Evolutionary conservation across 2,113 vertebrate species (phyloP), one percentile per base, ranked within the genome.

Genomic region (Albula goreensis): DNA sequence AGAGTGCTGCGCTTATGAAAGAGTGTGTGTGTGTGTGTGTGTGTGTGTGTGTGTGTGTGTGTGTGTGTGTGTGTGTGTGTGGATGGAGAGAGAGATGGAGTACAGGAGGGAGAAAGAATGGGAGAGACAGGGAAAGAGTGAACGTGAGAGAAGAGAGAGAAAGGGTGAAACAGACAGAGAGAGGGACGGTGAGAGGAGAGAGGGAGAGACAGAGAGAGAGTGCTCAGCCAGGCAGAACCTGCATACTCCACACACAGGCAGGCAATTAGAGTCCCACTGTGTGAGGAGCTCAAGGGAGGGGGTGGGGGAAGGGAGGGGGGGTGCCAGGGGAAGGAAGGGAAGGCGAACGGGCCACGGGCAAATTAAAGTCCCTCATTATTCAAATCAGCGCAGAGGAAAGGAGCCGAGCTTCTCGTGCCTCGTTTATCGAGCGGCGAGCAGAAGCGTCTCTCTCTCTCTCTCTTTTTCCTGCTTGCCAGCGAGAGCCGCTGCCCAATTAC

Each of bases 331-430:
- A 5, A 13, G 60, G n/a, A 11, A 15, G 15, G 51, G 77, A 11
- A 10, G 25, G 50, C 10, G 79, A 85, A 84, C 51, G 82, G 70
- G 85, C 80, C 83, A 70, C 87, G 19, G 60, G 50, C 82, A 89
- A 89, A 91, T 92, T 90, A 90, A 89, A 89, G 85, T 88, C 88
- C 86, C 90, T 92, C 90, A 92, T 92, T 92, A 91, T 92, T 92
- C 89, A 90, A 92, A 92, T 92, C 90, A 90, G 89, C 88, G 88
- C 83, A 63, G 86, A 88, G 87, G 85, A 91, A 85, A 91, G 87
- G 84, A 78, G 81, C 57, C 22, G 9, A 22, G 80, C 70, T n/a
- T 22, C 70, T 17, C 81, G 78, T 52, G 31, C 50, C 70, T 50
- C 81, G 78, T 83, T 85, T 60, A 78, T 78, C 74, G 50, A 53